Percentiles rank a stretch among this genome's conserved stretches.
Conservation (phyloP, 1,140 invertebrate species). For the Rhagoletis zephyria region DNA sequence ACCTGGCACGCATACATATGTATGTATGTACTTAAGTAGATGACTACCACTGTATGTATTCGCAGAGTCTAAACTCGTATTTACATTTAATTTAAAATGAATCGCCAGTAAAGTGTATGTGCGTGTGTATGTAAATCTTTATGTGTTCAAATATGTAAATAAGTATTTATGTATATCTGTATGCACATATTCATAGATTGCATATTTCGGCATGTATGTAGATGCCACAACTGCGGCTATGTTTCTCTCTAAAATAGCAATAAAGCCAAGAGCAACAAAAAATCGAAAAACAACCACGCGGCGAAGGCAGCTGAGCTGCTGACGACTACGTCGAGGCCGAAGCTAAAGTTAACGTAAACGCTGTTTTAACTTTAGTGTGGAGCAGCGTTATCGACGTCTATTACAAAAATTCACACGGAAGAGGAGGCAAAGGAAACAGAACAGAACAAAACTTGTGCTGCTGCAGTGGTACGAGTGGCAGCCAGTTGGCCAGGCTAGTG, state of each 20-base stretch:
- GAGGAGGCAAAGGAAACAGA: neutral
- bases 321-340: neutral
- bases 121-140: neutral
- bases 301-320: neutral
- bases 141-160: neutral
- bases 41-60: constrained; percentile 22
- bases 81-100: constrained; percentile 37
- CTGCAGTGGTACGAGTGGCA: neutral
- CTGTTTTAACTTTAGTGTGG: constrained; percentile 7
- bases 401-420: constrained; percentile 2
- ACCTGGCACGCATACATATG: too few species aligned
- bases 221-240: constrained; percentile 36
- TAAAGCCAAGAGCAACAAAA: constrained; percentile 16
- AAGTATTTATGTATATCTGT: neutral
- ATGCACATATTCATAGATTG: neutral
- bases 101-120: neutral
- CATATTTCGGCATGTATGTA: constrained; percentile 17
- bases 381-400: neutral
- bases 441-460: constrained; percentile 35
- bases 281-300: constrained; percentile 38
- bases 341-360: neutral
- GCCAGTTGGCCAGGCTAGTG: constrained; percentile 28
- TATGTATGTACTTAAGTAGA: constrained; percentile 52
- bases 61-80: constrained; percentile 6
- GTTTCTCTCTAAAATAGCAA: constrained; percentile 36